A percentile compares a stretch with the other conserved stretches of the same genome.
Conservation (phyloP, 37 sponge, comb jelly and placozoan species). For the Aphrocallistes beatrix region DNA sequence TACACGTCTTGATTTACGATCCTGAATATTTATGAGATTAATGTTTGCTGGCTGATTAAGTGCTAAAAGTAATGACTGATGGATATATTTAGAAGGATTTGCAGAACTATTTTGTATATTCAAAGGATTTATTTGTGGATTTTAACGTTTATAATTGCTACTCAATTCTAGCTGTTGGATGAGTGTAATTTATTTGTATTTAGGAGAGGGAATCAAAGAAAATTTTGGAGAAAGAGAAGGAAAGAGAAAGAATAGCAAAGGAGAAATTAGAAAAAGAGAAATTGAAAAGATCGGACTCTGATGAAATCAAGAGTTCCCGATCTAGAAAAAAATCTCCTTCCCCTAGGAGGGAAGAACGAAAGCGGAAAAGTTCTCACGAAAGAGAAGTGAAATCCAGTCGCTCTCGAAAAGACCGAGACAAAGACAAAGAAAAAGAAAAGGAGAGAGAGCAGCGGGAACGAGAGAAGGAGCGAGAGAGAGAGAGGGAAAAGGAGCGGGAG, state of each 20-base stretch:
- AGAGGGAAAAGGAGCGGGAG: constrained; percentile 58
- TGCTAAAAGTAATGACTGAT: no score
- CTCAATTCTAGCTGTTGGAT: no score
- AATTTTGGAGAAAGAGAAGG: constrained; percentile 27
- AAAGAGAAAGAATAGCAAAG: constrained; percentile 29
- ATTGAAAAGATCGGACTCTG: background rate
- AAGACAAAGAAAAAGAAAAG: constrained; percentile 27
- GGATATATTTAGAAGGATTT: no score
- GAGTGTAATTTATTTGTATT: background rate
- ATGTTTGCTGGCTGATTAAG: no score
- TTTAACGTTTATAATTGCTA: no score
- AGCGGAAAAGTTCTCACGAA: background rate
- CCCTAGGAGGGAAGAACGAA: background rate
- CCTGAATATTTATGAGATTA: no score
- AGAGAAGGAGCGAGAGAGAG: constrained; percentile 29
- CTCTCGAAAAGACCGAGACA: constrained; percentile 18
- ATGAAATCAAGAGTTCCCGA: background rate
- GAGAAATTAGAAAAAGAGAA: constrained; percentile 1
- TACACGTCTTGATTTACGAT: no score
- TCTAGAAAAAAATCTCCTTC: background rate
- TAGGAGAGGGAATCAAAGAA: constrained; percentile 37
- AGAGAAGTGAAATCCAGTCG: background rate
- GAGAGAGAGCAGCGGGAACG: constrained; percentile 26
- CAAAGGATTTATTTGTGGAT: no score
- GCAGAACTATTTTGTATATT: no score